Conservation (phyloP, 1,140 invertebrate genomes). For the Adoxophyes honmai region DNA sequence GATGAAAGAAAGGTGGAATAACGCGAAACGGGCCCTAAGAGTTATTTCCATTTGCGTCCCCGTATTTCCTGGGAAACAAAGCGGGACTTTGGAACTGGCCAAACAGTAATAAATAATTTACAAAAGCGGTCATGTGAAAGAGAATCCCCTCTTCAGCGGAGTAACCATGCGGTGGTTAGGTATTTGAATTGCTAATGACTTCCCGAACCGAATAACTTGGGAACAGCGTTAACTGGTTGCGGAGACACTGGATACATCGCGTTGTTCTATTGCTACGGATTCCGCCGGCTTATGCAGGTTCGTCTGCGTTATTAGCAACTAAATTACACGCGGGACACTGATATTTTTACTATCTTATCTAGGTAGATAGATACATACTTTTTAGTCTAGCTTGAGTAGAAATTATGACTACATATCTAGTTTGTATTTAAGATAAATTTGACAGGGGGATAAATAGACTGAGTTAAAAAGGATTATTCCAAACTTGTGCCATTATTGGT, state of each 20-base stretch:
- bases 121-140: slow-evolving; percentile 62
- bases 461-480: too few species aligned
- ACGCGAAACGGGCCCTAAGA: slow-evolving; percentile 22
- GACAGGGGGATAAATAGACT: too few species aligned
- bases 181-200: slow-evolving; percentile 71
- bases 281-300: background rate
- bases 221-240: slow-evolving; percentile 43
- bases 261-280: slow-evolving; percentile 20
- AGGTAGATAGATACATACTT: too few species aligned
- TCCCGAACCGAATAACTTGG: slow-evolving; percentile 57
- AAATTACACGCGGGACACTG: too few species aligned
- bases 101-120: slow-evolving; percentile 68
- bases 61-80: slow-evolving; percentile 39
- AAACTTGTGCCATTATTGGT: too few species aligned
- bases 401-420: too few species aligned
- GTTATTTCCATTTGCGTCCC: slow-evolving; percentile 35
- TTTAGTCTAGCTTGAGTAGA: too few species aligned
- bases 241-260: slow-evolving; percentile 39
- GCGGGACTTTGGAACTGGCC: slow-evolving; percentile 40
- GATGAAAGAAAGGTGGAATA: slow-evolving; percentile 12
- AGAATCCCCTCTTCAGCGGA: slow-evolving; percentile 42
- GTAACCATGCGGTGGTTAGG: slow-evolving; percentile 46
- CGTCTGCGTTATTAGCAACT: too few species aligned
- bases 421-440: too few species aligned
- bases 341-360: too few species aligned